Base-by-base conservation (phyloP, 2,797 vertebrate species). In the Alectoris magna region DNA sequence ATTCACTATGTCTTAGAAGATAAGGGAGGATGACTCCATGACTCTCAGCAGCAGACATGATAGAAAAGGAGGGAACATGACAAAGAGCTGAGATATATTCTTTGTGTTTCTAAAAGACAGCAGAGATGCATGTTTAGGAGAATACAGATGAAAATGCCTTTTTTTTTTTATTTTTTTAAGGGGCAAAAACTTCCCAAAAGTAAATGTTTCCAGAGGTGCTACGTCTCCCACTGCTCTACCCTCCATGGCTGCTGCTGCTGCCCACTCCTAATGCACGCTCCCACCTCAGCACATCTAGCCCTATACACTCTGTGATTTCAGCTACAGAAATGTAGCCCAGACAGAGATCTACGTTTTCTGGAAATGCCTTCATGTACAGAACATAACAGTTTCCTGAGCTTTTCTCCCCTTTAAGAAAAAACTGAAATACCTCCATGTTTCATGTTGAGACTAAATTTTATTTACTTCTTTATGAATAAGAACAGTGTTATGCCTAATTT, bases 191-290 rank as follows among this genome's bases (percentile, higher is more conserved):
- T 24, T 88, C 60, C 46, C 64, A n/a, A 36, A 11, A 6, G 17
- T 41, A 48, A 67, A 39, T 9, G 3, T 53, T 87, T 51, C 58
- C 4, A 1, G 34, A 85, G 70, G 69, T 13, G 19, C 10, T 76
- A 67, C 36, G 31, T 26, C 80, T 86, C 11, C 18, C 15, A 49
- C 19, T 46, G 31, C 34, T 84, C 31, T 34, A 14, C 5, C 5
- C 7, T 3, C 11, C 21, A 22, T 0, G 0, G 39, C 53, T 86
- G n/a, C 43, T 2, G 1, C 18, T 38, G 19, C n/a, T 27, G 31
- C 46, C 38, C 36, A n/a, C 26, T 3, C 56, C 29, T 55, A 55
- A 84, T 0, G 1, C 76, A 31, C 19, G 2, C 26, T 55, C 29
- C 16, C 71, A 75, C 10, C 23, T 26, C 55, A 55, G 46, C 39